Percentiles rank a stretch among this genome's conserved stretches.
Evolutionary conservation across 2,888 invertebrate species (phyloP).

Genomic region (Lucinisca nassula): DNA sequence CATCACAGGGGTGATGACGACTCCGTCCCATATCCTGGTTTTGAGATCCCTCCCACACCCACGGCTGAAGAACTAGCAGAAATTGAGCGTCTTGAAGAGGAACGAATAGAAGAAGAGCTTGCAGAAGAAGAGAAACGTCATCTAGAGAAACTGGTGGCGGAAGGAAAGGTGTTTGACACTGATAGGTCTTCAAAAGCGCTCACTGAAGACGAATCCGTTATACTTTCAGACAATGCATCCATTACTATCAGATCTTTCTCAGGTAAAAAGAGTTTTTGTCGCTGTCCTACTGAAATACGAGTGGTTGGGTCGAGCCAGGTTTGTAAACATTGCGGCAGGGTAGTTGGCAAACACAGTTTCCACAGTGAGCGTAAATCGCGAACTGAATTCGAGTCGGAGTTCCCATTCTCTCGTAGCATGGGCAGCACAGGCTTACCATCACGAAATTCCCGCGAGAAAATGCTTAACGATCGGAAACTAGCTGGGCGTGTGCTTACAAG

Average conservation of each 20-base stretch:
- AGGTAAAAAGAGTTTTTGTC: constrained; percentile 43
- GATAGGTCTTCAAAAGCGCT: constrained; percentile 25
- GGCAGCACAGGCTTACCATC: neutral
- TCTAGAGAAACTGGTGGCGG: constrained; percentile 22
- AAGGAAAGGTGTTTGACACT: constrained; percentile 31
- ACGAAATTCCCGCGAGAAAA: constrained; percentile 29
- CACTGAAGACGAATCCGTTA: constrained; percentile 40
- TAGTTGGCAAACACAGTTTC: neutral
- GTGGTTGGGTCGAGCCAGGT: constrained; percentile 24
- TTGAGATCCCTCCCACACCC: constrained; percentile 67
- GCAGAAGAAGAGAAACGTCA: constrained; percentile 28
- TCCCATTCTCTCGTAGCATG: neutral
- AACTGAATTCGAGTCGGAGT: constrained; percentile 8
- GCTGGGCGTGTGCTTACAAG: constrained; percentile 1
- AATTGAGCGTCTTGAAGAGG: constrained; percentile 9
- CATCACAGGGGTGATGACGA: constrained; percentile 63
- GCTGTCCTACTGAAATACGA: constrained; percentile 47
- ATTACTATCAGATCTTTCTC: neutral
- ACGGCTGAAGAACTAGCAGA: constrained; percentile 39
- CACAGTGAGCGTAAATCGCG: constrained; percentile 14
- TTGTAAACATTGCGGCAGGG: constrained; percentile 55
- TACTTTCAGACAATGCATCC: constrained; percentile 5
- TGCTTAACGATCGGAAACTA: constrained; percentile 10
- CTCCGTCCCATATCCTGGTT: constrained; percentile 62
- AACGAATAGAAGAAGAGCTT: constrained; percentile 6